These are phyloP conservation scores for Aphelenchoides fujianensis DNA, from an alignment of 1,140 invertebrate genomes.

Conservation along the genomic window DNA sequence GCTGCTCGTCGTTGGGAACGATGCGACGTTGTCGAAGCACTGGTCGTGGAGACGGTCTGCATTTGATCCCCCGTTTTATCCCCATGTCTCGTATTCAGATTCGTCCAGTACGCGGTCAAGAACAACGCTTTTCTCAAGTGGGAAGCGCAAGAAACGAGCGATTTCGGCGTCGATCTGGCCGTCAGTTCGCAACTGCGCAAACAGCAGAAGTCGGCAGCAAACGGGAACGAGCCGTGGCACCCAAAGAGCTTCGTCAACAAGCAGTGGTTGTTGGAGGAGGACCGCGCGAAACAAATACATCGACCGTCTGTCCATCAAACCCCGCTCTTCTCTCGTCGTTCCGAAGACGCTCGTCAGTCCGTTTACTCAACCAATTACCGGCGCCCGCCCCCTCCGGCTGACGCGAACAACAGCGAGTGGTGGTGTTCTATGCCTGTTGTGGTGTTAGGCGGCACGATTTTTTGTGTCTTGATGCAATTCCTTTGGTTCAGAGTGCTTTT, in stretches of 20 bases:
- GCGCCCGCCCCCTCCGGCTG: no score
- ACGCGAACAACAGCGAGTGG: no score
- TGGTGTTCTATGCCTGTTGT: no score
- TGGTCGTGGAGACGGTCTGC: constrained; percentile 1
- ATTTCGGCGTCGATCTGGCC: not conserved
- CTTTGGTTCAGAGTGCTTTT: no score
- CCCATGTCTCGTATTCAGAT: not conserved
- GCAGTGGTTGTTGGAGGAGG: no score
- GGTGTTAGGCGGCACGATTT: no score
- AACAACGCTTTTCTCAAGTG: not conserved
- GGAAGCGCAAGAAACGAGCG: not conserved
- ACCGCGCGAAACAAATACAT: no score
- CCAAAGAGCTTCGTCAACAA: not conserved
- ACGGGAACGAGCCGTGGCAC: not conserved
- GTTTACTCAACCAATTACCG: no score
- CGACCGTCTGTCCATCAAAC: no score
- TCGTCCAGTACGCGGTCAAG: constrained; percentile 2
- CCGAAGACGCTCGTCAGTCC: no score
- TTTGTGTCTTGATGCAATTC: no score
- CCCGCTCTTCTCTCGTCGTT: no score
- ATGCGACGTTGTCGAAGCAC: not conserved
- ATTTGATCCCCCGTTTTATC: not conserved
- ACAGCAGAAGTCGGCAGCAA: not conserved
- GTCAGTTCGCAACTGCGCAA: not conserved
- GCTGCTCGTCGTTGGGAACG: constrained; percentile 14